Evolutionary conservation across 2,888 invertebrate species (phyloP).

Genomic region (Caenorhabditis panamensis): DNA sequence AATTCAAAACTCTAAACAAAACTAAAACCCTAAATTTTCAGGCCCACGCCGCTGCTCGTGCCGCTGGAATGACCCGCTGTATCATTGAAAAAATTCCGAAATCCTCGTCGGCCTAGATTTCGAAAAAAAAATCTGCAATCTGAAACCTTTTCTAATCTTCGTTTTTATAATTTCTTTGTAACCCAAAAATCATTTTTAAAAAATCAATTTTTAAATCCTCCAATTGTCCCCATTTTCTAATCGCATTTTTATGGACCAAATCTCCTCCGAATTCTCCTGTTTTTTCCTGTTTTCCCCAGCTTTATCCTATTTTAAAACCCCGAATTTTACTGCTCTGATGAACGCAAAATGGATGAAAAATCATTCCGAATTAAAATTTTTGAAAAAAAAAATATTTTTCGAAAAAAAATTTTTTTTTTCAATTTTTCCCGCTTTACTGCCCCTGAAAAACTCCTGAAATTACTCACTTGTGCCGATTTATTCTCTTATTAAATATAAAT

Average conservation of each 20-base stretch:
- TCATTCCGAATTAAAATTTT: not conserved
- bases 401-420: no score
- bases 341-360: not conserved
- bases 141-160: no score
- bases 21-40: conserved; percentile 55
- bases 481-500: no score
- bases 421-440: no score
- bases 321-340: conserved; percentile 3
- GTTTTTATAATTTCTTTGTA: no score
- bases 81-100: conserved; percentile 73
- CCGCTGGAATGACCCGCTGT: conserved; percentile 75
- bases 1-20: no score
- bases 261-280: not conserved
- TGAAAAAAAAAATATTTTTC: no score
- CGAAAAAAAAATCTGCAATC: no score
- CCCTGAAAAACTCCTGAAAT: no score
- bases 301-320: not conserved
- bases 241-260: not conserved
- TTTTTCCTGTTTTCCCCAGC: not conserved
- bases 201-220: not conserved
- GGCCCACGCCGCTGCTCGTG: conserved; percentile 79
- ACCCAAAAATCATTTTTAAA: no score
- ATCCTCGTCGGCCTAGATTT: not conserved
- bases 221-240: not conserved
- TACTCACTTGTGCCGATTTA: no score